Evolutionary conservation across 2,888 invertebrate species (phyloP).

Genomic region (Gasteruption jaculator): DNA sequence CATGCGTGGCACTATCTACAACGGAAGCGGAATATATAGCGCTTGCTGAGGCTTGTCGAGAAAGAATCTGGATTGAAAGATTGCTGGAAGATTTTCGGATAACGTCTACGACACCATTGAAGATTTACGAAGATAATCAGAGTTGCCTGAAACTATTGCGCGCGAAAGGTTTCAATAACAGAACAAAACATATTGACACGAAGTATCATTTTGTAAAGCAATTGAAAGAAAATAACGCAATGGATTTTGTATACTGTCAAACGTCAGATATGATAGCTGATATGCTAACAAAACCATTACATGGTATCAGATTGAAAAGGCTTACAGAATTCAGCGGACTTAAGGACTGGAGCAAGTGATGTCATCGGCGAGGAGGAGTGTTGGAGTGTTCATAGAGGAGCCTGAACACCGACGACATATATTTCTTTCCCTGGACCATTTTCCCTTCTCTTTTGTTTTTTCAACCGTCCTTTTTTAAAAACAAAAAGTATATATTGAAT

Average conservation of each 20-base stretch:
- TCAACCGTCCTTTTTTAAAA: no score
- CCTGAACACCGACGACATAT: no score
- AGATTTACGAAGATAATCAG: slow-evolving; percentile 31
- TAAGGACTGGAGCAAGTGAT: no score
- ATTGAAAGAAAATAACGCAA: slow-evolving; percentile 14
- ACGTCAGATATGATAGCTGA: slow-evolving; percentile 31
- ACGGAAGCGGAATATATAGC: slow-evolving; percentile 31
- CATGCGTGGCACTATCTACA: slow-evolving; percentile 24
- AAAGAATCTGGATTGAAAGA: slow-evolving; percentile 24
- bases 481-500: no score
- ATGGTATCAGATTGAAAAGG: slow-evolving; percentile 21
- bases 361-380: no score
- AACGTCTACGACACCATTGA: slow-evolving; percentile 16
- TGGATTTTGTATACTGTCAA: slow-evolving; percentile 27
- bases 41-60: slow-evolving; percentile 27
- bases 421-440: no score
- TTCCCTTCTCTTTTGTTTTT: no score
- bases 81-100: slow-evolving; percentile 22
- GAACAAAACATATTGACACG: slow-evolving; percentile 28
- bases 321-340: no score
- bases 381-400: no score
- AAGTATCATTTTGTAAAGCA: slow-evolving; percentile 19
- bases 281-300: slow-evolving; percentile 30
- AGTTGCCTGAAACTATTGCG: slow-evolving; percentile 28
- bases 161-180: slow-evolving; percentile 24